Evolutionary conservation across 2,888 invertebrate genomes (phyloP), one percentile per base, ranked within the genome.

Genomic region (Hirtodrosophila histrioides): DNA sequence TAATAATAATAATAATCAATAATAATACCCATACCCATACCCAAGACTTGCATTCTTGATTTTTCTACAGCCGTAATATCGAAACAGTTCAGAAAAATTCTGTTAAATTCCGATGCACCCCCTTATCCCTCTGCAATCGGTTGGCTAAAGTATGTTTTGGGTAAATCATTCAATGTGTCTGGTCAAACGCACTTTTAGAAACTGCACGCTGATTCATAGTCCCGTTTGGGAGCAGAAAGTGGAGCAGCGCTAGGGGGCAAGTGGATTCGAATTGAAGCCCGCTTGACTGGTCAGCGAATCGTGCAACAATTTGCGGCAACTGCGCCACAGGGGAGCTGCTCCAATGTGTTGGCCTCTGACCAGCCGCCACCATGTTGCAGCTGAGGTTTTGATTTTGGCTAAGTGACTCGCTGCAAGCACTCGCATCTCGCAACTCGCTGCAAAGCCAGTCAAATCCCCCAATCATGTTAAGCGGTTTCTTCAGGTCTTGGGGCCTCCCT

Each of bases 271-370:
- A 74, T 58, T 69, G 72, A 36, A 60, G 69, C 33, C 24, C 51
- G 63, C 63, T 60, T 49, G 63, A 72, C 58, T 75, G 72, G 75
- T 64, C 70, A 69, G 48, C 69, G 58, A 44, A 37, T 58, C 81
- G 78, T 81, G 85, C 79, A 81, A 78, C 85, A 81, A 81, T 84
- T 84, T 79, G 79, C 58, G 63, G 82, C 82, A 74, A 58, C 44
- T 33, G 40, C 78, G 70, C 82, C 85, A 67, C 82, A 53, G 85
- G 85, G 61, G 12, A 17, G 46, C 69, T 37, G 49, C 49, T 8
- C 23, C 53, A 54, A 40, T 51, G 54, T 39, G 49, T 62, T 50
- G 44, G 48, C 56, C 50, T 37, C 72, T 33, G 53, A n/a, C 53
- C 40, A 62, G 49, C 53, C 45, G 41, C 58, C 11, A 9, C 17